Evolutionary conservation across 1,140 invertebrate species (phyloP), one percentile per base, ranked within the genome.

Genomic region (Formica selysi): DNA sequence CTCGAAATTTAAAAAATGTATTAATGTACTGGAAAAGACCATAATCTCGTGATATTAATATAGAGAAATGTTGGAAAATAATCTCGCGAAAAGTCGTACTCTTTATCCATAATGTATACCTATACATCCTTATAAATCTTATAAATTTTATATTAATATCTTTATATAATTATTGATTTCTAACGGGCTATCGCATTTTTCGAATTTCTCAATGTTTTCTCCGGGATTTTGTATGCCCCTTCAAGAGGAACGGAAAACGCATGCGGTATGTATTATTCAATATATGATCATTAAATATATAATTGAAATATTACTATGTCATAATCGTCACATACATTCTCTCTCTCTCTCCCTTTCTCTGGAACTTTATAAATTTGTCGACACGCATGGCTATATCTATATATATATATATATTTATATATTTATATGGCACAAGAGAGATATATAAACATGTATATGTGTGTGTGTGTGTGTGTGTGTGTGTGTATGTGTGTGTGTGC

Each of bases 241-340:
- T 13, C 29, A 73, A 73, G 26, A 93, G 91, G 90, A 94, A 94
- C 92, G 93, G 87, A 93, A 93, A 93, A 91, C 91, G 92, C 84
- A 64, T 91, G 84, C 86, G 48, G 13, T 51, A 51, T 86, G 80
- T 76, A 48, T 38, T 16, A 32, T 68, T 51, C 54, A 41, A 3
- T 19, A n/a, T 73, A 86, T 65, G 64, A 41, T 65, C 19, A 10
- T 10, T 68, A 59, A 65, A 79, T 16, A 19, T 36, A 78, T 73
- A 76, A 22, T 73, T 11, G 67, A 61, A 78, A 62, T 80, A 70
- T 61, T 26, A 68, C 32, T 59, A 64, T 84, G 54, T 59, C 54
- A 76, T 22, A 73, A n/a, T 44, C 64, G 44, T 3, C 38, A 13
- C 54, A 57, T 51, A 59, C 19, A 48, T 36, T 54, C 10, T 32